These are phyloP conservation scores for Phylloscopus whistleri DNA, from an alignment of 2,113 vertebrate genomes.

Conservation along the genomic window DNA sequence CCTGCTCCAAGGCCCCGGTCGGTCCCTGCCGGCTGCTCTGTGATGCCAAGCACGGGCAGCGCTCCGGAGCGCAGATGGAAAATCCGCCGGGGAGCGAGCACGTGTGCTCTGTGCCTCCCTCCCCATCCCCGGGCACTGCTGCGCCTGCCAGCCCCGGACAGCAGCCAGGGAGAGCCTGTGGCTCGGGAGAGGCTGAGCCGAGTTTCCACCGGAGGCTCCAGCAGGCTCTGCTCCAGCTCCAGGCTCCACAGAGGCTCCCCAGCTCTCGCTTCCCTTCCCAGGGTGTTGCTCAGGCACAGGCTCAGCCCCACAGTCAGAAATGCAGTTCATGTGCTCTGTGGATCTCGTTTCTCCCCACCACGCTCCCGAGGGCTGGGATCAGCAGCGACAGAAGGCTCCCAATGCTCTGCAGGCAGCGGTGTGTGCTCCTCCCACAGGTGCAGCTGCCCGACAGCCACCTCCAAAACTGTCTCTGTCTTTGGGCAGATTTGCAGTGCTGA, in stretches of 20 bases:
- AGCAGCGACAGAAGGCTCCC: background rate
- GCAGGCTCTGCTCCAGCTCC: background rate
- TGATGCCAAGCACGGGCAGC: background rate
- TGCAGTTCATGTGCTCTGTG: fast-evolving
- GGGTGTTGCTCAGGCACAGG: background rate
- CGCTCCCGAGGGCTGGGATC: background rate
- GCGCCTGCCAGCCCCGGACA: slow-evolving; percentile 46
- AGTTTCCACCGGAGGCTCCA: slow-evolving; percentile 56
- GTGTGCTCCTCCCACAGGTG: fast-evolving
- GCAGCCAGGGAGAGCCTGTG: slow-evolving; percentile 70
- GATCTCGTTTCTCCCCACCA: background rate
- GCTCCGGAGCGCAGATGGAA: background rate
- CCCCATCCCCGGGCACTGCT: background rate
- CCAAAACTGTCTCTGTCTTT: background rate
- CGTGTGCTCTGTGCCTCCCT: slow-evolving; percentile 64
- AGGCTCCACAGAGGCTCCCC: background rate
- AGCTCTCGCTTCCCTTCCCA: background rate
- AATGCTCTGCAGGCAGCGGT: fast-evolving
- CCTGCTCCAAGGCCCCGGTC: background rate
- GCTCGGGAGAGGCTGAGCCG: slow-evolving; percentile 40
- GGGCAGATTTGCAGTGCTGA: no score
- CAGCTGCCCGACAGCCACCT: background rate
- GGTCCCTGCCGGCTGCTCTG: background rate
- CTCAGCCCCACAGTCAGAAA: background rate
- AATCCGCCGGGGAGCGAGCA: background rate